These are phyloP conservation scores for Antigone vipio DNA, from an alignment of 2,113 vertebrate species.

Conservation along the genomic window DNA sequence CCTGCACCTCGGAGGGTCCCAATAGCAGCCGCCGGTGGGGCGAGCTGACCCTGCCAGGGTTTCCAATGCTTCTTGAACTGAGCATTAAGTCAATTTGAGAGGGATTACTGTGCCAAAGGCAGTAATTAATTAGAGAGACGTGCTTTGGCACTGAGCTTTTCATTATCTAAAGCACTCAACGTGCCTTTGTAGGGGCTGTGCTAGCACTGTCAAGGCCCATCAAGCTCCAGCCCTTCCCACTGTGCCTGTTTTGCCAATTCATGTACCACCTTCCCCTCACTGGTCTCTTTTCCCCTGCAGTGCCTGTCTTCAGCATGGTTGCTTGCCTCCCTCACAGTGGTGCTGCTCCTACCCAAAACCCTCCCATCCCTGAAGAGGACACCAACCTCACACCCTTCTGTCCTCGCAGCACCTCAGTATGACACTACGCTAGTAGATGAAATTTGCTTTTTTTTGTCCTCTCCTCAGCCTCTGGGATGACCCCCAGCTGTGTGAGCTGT, in stretches of 20 bases:
- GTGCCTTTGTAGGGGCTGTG: background rate
- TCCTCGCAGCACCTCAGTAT: background rate
- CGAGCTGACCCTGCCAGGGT: background rate
- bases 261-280: background rate
- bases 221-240: background rate
- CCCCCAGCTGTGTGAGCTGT: background rate
- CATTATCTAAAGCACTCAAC: background rate
- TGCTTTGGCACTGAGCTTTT: background rate
- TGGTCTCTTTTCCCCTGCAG: background rate
- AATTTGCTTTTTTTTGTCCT: background rate
- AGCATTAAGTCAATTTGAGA: background rate
- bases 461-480: background rate
- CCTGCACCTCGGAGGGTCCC: background rate
- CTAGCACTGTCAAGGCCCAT: background rate
- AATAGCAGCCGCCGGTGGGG: accelerated
- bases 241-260: background rate
- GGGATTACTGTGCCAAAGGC: background rate
- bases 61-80: background rate
- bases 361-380: background rate
- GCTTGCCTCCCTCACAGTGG: background rate
- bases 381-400: background rate
- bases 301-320: background rate
- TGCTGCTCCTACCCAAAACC: background rate
- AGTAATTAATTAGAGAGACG: conserved; percentile 11
- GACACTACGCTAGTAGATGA: background rate